A percentile compares a stretch with the other conserved stretches of the same genome.
Evolutionary conservation across 2,888 invertebrate species (phyloP).

Genomic region (Danaus chrysippus): DNA sequence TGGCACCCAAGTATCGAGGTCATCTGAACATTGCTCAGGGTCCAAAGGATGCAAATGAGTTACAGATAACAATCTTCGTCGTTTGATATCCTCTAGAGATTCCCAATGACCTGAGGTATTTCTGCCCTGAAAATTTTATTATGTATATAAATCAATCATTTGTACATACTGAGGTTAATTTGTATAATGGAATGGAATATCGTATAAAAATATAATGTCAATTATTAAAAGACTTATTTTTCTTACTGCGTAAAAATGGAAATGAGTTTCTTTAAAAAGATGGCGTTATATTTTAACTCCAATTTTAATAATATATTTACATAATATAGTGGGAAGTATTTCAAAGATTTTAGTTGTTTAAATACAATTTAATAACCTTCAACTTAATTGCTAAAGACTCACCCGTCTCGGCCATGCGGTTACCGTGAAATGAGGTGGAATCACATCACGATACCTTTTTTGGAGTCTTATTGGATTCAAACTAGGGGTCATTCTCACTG

Average conservation of each 20-base stretch:
- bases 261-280: too few relatives aligned
- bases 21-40: slow-evolving; percentile 43
- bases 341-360: too few relatives aligned
- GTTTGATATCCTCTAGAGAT: slow-evolving; percentile 45
- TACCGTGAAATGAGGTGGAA: slow-evolving; percentile 56
- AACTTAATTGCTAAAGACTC: background rate
- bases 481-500: slow-evolving; percentile 41
- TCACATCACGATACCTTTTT: slow-evolving; percentile 34
- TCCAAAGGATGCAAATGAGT: slow-evolving; percentile 54
- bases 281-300: too few relatives aligned
- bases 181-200: background rate
- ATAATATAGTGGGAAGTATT: too few relatives aligned
- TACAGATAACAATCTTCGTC: slow-evolving; percentile 46
- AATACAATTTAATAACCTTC: background rate
- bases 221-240: too few relatives aligned
- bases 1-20: slow-evolving; percentile 35
- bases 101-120: background rate
- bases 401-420: slow-evolving; percentile 49
- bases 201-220: too few relatives aligned
- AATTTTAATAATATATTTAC: too few relatives aligned
- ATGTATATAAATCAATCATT: slow-evolving; percentile 15
- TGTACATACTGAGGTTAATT: background rate
- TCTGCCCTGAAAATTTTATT: slow-evolving; percentile 2
- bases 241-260: too few relatives aligned
- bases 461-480: slow-evolving; percentile 50